Conservation (phyloP, 2,113 vertebrate species). For the Phaethon lepturus region DNA sequence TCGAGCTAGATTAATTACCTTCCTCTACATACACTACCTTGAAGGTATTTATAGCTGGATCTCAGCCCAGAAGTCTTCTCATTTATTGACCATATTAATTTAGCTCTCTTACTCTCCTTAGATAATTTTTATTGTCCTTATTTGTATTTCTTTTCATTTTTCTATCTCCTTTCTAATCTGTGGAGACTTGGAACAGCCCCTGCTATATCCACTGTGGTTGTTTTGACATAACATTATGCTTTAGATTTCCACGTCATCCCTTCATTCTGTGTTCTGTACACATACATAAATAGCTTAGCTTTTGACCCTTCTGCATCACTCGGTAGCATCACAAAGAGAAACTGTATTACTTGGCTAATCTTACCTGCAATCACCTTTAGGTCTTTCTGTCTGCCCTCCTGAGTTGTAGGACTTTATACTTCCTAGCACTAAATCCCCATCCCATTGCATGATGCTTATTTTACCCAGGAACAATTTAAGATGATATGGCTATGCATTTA, state of each 20-base stretch:
- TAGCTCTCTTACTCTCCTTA: constrained; percentile 7
- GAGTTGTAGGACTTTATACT: neutral
- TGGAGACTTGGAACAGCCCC: neutral
- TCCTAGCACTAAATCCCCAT: neutral
- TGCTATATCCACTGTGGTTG: neutral
- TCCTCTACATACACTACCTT: neutral
- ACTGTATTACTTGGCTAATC: neutral
- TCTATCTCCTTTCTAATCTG: neutral
- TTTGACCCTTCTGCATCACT: neutral
- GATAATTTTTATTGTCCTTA: constrained; percentile 13
- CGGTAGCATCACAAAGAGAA: neutral
- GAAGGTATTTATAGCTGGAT: constrained; percentile 38
- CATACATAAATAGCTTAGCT: neutral
- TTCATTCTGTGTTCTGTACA: neutral
- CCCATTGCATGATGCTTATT: neutral
- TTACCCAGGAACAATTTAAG: neutral
- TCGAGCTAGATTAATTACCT: constrained; percentile 27
- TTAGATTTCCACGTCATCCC: neutral
- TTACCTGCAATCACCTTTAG: neutral
- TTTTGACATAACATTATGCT: neutral
- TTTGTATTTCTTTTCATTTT: constrained; percentile 16
- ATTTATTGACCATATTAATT: constrained; percentile 36
- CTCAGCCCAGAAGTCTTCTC: constrained; percentile 13
- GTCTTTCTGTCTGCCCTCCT: neutral
- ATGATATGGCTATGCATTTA: neutral